These are phyloP conservation scores for Scytalopus superciliaris DNA, from an alignment of 2,113 vertebrate genomes.

Conservation along the genomic window DNA sequence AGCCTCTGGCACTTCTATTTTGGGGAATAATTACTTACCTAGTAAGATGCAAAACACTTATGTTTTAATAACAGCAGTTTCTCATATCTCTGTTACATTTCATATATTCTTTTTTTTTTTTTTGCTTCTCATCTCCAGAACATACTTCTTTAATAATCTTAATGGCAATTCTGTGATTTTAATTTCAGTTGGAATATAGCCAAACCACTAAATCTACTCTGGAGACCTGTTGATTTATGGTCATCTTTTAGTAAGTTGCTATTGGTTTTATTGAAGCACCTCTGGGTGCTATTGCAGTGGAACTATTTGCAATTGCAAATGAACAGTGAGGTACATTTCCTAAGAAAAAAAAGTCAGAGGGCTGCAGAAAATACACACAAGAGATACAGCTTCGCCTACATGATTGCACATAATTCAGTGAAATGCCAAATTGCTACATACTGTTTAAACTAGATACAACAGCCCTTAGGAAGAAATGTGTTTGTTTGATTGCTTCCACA, in stretches of 20 bases:
- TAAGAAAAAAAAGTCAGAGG: neutral
- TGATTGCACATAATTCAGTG: neutral
- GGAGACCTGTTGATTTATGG: slow-evolving; percentile 3
- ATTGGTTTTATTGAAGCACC: neutral
- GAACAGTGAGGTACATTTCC: neutral
- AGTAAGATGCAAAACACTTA: neutral
- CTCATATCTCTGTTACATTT: neutral
- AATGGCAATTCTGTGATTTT: neutral
- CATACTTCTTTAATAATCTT: neutral
- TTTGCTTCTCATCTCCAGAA: neutral
- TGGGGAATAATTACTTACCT: neutral
- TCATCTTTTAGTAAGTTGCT: slow-evolving; percentile 27
- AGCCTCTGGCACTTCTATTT: neutral
- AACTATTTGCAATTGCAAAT: neutral
- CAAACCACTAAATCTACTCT: neutral
- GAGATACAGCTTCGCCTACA: neutral
- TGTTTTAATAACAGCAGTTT: neutral
- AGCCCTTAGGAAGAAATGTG: neutral
- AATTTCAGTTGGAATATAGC: slow-evolving; percentile 4
- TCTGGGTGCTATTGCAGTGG: neutral
- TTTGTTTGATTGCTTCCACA: neutral
- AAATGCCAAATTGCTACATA: neutral
- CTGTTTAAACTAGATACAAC: neutral
- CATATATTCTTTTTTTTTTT: neutral
- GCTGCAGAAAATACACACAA: neutral